These are phyloP conservation scores for Aleiodes testaceus DNA, from an alignment of 2,888 invertebrate species.

Conservation along the genomic window DNA sequence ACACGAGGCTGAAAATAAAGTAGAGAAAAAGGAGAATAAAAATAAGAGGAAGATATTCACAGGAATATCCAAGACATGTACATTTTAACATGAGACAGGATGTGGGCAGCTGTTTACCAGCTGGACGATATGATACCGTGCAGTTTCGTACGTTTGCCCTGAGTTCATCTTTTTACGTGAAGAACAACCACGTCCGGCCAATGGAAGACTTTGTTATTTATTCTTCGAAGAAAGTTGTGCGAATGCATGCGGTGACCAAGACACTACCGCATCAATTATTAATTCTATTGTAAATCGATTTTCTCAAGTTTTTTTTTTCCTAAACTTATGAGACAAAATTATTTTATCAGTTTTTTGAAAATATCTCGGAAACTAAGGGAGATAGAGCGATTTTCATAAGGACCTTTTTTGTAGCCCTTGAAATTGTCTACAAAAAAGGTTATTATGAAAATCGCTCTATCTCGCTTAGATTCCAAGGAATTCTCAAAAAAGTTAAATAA, in stretches of 20 bases:
- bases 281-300: too few species aligned
- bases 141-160: constrained; percentile 46
- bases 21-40: constrained; percentile 29
- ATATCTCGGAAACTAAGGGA: too few species aligned
- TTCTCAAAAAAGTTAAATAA: too few species aligned
- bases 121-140: constrained; percentile 65
- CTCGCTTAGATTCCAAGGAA: too few species aligned
- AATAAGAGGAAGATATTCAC: constrained; percentile 48
- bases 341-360: too few species aligned
- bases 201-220: background rate
- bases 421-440: too few species aligned
- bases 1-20: constrained; percentile 42
- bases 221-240: background rate
- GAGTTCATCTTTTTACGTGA: constrained; percentile 23
- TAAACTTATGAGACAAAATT: too few species aligned
- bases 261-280: background rate
- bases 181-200: constrained; percentile 47
- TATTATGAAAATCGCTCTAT: too few species aligned
- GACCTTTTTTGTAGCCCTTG: too few species aligned
- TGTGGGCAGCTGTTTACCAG: constrained; percentile 72
- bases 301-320: too few species aligned
- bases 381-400: too few species aligned
- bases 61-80: constrained; percentile 47
- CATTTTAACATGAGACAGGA: constrained; percentile 58
- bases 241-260: background rate